Base-by-base conservation (phyloP, 2,113 vertebrate species). In the Poecilia latipinna region DNA sequence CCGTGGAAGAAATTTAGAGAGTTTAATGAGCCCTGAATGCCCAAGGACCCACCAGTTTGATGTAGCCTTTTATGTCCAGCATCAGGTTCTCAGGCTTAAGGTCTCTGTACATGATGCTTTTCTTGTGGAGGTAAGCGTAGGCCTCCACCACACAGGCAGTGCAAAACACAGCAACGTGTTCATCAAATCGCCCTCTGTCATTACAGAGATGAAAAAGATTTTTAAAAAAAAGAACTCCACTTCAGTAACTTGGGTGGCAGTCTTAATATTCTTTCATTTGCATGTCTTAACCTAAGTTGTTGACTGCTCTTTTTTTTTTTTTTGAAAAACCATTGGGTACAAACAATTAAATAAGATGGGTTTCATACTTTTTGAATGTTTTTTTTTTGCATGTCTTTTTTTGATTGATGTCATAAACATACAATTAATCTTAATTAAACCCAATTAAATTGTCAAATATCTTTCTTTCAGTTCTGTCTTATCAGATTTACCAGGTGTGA, bases 21-120 rank as follows among this genome's bases (percentile, higher is more conserved):
- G 7, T 51, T 51, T 8, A 51, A 22, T 22, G 3, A 29, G 26
- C 10, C 4, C 3, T 24, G 26, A 44, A 44, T 22, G 8, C 26
- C 0, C n/a, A 17, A 32, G 44, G 0, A 74, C 72, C 68, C 79
- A 96, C 96, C 90, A 96, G 90, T 87, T 96, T 96, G 77, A 96
- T 10, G 1, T 96, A 96, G 84, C 95, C 95, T 13, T 70, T 88
- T 1, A 54, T 32, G 73, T 96, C 95, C 90, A 96, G 76, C 94
- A 96, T 96, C 68, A 96, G 91, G 89, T 96, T 96, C 92, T 97
- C 96, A 0, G 96, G 96, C 78, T 96, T 96, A 35, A 97, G 93
- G 91, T 97, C 95, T 37, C 95, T 85, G 82, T 96, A 97, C 87
- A 96, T 83, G 72, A 96, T 95, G 76, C 88, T 94, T 69, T 93